A percentile compares a stretch with the other conserved stretches of the same genome.
These are phyloP conservation scores for Porites evermanni DNA, from an alignment of 92 coral and sea anemone genomes.

Conservation along the genomic window DNA sequence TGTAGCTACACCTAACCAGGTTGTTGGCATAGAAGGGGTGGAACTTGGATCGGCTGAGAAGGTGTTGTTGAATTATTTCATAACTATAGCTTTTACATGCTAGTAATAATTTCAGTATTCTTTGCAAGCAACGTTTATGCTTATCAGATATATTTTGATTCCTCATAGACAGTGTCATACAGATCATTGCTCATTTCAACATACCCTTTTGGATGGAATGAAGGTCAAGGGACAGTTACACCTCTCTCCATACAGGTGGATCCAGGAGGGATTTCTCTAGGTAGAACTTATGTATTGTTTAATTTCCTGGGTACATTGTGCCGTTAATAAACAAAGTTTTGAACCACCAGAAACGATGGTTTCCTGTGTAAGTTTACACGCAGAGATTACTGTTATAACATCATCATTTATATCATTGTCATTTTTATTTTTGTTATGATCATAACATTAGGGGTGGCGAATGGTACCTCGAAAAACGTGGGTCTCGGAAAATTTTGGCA, in stretches of 20 bases:
- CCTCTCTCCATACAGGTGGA: slow-evolving; percentile 13
- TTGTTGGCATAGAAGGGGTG: slow-evolving; percentile 80
- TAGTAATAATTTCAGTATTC: neutral
- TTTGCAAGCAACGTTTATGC: neutral
- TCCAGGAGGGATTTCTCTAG: slow-evolving; percentile 7
- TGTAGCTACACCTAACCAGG: slow-evolving; percentile 24
- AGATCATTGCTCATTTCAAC: slow-evolving; percentile 89
- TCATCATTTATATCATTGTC: too few relatives aligned
- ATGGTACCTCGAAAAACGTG: too few relatives aligned
- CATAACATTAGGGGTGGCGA: too few relatives aligned
- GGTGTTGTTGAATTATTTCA: slow-evolving; percentile 32
- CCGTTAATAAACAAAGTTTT: too few relatives aligned
- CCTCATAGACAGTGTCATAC: slow-evolving; percentile 87
- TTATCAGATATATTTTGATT: neutral
- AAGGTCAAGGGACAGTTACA: slow-evolving; percentile 8
- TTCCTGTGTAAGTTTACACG: too few relatives aligned
- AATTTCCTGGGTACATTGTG: neutral
- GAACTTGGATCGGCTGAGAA: slow-evolving; percentile 77
- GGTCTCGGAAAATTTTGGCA: too few relatives aligned
- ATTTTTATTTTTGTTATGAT: too few relatives aligned
- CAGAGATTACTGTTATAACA: too few relatives aligned
- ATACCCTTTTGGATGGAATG: slow-evolving; percentile 61
- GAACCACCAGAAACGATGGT: too few relatives aligned
- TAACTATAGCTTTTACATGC: too few relatives aligned
- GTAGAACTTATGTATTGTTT: neutral